Conservation (phyloP, 2,113 vertebrate species). For the Percina caprodes region DNA sequence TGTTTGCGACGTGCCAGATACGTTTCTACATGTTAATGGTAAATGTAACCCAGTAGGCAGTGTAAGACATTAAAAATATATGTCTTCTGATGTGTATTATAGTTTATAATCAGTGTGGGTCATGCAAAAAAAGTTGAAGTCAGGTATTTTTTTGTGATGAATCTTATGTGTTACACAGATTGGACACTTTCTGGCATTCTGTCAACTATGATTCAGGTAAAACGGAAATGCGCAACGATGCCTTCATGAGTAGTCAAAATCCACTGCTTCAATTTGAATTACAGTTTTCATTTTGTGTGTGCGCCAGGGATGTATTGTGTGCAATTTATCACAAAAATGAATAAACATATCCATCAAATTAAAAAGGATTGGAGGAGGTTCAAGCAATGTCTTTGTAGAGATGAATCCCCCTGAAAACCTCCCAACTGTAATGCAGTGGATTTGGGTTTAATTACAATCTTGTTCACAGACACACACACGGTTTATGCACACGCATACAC, state of each 20-base stretch:
- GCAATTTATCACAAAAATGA: slow-evolving; percentile 62
- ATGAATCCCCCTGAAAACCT: slow-evolving; percentile 54
- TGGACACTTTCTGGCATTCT: background rate
- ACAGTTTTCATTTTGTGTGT: slow-evolving; percentile 59
- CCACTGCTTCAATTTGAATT: slow-evolving; percentile 61
- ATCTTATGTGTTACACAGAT: background rate
- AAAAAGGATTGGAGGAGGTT: slow-evolving; percentile 62
- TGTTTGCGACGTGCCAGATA: too few species aligned
- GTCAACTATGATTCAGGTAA: slow-evolving; percentile 16
- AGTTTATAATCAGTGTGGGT: too few species aligned
- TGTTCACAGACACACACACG: slow-evolving; percentile 17
- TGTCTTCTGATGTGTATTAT: too few species aligned
- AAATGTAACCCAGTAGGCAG: too few species aligned
- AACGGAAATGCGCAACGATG: slow-evolving; percentile 34
- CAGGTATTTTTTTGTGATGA: too few species aligned
- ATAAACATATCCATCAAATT: slow-evolving; percentile 73
- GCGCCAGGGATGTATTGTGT: slow-evolving; percentile 40
- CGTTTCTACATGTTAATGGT: too few species aligned
- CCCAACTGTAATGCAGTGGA: slow-evolving; percentile 61
- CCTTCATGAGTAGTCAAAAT: slow-evolving; percentile 45
- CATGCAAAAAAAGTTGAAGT: too few species aligned
- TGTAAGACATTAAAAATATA: too few species aligned
- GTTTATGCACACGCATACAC: background rate
- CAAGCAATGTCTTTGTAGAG: slow-evolving; percentile 50
- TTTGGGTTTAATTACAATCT: slow-evolving; percentile 71